Conservation (phyloP, 92 coral and sea anemone species). For the Nematostella vectensis region DNA sequence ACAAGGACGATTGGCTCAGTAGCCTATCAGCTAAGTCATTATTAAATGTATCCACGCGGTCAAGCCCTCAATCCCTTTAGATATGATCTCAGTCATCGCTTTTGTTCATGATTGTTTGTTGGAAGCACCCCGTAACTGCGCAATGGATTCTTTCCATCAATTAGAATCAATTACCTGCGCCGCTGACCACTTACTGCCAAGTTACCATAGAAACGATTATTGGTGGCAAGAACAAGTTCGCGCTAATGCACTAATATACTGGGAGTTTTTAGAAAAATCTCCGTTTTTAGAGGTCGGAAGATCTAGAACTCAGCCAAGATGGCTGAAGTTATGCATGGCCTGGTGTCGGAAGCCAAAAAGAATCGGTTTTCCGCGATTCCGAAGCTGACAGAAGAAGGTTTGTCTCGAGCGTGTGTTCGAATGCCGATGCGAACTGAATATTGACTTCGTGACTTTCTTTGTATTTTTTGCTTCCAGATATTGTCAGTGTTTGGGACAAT, state of each 20-base stretch:
- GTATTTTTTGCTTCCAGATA: constrained; percentile 40
- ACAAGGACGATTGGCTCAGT: no score
- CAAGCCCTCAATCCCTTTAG: no score
- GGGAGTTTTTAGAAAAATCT: neutral
- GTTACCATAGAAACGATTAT: constrained; percentile 5
- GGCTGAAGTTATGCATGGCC: constrained; percentile 86
- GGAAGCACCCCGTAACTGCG: no score
- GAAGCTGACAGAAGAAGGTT: constrained; percentile 93
- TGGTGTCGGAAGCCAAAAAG: constrained; percentile 79
- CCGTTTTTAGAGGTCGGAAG: neutral
- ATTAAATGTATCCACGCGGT: no score
- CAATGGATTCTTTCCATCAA: neutral
- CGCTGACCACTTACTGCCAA: constrained; percentile 6
- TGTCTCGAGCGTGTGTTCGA: constrained; percentile 1
- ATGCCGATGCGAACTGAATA: neutral
- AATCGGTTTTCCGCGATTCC: constrained; percentile 92
- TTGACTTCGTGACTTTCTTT: neutral
- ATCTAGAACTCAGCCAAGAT: constrained; percentile 47
- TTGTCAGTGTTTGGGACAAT: constrained; percentile 92
- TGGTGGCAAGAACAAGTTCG: neutral
- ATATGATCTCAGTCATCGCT: no score
- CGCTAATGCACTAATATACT: neutral
- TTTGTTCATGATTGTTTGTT: no score
- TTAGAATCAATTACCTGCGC: neutral
- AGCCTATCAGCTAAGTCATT: no score